Base-by-base conservation (phyloP, 2,113 vertebrate species). In the Anser cygnoides region DNA sequence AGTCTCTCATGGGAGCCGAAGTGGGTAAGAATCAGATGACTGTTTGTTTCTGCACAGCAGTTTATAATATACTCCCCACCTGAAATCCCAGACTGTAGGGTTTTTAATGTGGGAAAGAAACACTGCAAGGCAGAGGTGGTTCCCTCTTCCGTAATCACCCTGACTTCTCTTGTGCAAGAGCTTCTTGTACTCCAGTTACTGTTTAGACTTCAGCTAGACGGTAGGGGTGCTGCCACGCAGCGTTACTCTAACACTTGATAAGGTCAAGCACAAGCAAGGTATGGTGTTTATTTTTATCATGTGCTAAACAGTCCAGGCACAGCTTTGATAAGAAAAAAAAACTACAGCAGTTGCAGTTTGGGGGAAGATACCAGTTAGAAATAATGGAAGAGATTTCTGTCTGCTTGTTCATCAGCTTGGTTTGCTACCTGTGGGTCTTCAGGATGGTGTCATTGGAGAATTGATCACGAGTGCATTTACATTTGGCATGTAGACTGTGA, bases 1-100 rank as follows among this genome's bases (percentile, higher is more conserved):
- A 99, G 92, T 99, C 99, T 4, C 98, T 99, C 54, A 97, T 99
- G 17, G 99, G 98, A 87, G 98, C 99, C 41, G 99, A 99, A 3
- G 97, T 98, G 2, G 99, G 99, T 99, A 97, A 98, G 98, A 57
- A 72, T 79, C 70, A 4, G 10, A 6, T 71, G 80, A 31, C 74
- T 49, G 0, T n/a, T 5, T 31, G 2, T 78, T 84, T 91, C 87
- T 78, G 5, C 68, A 52, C 61, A 88, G 78, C 39, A 2, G 28
- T 62, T 65, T 8, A 18, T 82, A 87, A 61, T 65, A 57, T 28
- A 39, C 61, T 74, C 57, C 4, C 50, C 58, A 26, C 61, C 41
- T 68, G 59, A 85, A 73, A 91, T 68, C 16, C 62, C 79, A 73
- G 75, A n/a, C 55, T 2, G 0, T 5, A 19, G 71, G 72, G 87